Evolutionary conservation across 1,140 invertebrate genomes (phyloP), one percentile per base, ranked within the genome.

Genomic region (Drosophila biarmipes): DNA sequence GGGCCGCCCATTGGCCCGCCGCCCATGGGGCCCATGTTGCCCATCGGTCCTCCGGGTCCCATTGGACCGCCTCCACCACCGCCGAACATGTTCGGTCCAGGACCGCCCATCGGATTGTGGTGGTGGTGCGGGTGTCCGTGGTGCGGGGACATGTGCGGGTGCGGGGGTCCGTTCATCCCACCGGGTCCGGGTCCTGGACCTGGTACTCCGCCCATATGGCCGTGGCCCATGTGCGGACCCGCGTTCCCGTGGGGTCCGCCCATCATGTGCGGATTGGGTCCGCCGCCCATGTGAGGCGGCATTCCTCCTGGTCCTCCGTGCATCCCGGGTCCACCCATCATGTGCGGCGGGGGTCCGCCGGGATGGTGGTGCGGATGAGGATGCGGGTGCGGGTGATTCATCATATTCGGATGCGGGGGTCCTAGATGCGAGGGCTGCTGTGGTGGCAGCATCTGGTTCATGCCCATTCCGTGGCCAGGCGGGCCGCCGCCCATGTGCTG

Each of bases 371-470:
- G 87, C n/a, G 82, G 63, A 51, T 86, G 81, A 4, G 67, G 34
- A 38, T 73, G 68, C 24, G 72, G 75, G 38, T 89, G 84, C 35
- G 80, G 72, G 62, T 85, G 80, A 51, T 85, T 91, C 84, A 91
- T 91, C 17, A 89, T 64, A 46, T 86, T 76, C 54, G 76, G 73
- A 43, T 90, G 86, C 29, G 82, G 82, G 53, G 90, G 90, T 19
- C 84, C 85, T 8, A 87, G 71, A 54, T 87, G 82, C 31, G 78
- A 76, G 38, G 80, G 82, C 62, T 91, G 90, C 43, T 90, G 90
- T 8, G 90, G 90, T 21, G 90, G 90, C 27, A 91, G 57, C 91
- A 91, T 91, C 77, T 91, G 89, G 62, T 90, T 92, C 29, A 93
- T 84, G 53, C 79, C 78, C 87, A 90, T 86, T 8, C 80, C 85